Conservation (phyloP, 2,888 invertebrate species). For the Melitaea athalia region DNA sequence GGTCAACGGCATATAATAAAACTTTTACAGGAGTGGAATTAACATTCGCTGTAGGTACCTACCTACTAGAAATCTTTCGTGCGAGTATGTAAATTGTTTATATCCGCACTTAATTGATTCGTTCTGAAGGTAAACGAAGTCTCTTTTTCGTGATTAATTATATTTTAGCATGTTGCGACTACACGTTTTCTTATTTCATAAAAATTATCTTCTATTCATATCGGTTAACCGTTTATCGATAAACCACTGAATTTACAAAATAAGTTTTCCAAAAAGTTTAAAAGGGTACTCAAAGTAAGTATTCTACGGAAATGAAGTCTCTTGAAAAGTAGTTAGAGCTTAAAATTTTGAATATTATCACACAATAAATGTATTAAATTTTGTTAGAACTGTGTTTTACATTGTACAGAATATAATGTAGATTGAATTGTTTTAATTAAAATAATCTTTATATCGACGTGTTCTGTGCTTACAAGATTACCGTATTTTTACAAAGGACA, state of each 20-base stretch:
- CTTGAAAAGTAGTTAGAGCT: too few species aligned
- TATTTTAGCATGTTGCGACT: conserved; percentile 16
- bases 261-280: too few species aligned
- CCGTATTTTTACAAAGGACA: conserved; percentile 50
- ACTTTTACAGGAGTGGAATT: conserved; percentile 1
- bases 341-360: too few species aligned
- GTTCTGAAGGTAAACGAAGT: conserved; percentile 33
- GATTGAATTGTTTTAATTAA: not conserved
- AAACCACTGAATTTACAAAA: too few species aligned
- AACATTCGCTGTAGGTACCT: not conserved
- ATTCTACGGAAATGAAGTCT: too few species aligned
- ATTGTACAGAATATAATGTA: conserved; percentile 7
- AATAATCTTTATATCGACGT: conserved; percentile 8
- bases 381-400: too few species aligned
- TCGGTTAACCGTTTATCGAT: too few species aligned
- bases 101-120: conserved; percentile 40
- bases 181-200: conserved; percentile 1
- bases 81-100: conserved; percentile 43
- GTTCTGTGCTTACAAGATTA: conserved; percentile 8
- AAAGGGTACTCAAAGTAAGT: too few species aligned
- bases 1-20: not conserved
- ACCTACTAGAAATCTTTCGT: conserved; percentile 41
- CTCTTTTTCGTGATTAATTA: conserved; percentile 25
- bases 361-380: too few species aligned
- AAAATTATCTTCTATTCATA: conserved; percentile 1